Evolutionary conservation across 2,113 vertebrate genomes (phyloP).

Genomic region (Trogon surrucura): DNA sequence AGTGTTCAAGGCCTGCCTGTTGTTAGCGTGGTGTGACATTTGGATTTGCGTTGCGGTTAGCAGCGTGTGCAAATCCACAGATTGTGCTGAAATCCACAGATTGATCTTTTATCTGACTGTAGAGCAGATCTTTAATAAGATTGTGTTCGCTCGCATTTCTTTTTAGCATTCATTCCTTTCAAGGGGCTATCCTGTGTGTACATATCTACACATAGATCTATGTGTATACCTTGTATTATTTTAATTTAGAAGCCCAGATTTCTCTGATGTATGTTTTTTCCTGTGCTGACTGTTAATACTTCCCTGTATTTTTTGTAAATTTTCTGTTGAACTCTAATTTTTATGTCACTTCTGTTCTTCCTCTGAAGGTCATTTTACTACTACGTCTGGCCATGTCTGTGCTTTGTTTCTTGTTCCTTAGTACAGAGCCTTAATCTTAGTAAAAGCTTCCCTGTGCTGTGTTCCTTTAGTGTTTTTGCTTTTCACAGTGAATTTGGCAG

Average conservation of each 20-base stretch:
- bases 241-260: neutral
- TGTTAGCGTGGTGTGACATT: rapidly evolving
- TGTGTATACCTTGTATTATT: neutral
- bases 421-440: neutral
- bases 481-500: neutral
- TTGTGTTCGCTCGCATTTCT: neutral
- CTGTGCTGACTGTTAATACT: neutral
- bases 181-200: neutral
- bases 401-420: neutral
- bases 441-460: neutral
- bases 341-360: neutral
- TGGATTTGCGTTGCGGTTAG: neutral
- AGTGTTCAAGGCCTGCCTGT: neutral
- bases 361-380: neutral
- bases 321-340: neutral
- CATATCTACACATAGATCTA: neutral
- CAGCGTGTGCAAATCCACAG: rapidly evolving
- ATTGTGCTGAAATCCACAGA: neutral
- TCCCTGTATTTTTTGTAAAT: neutral
- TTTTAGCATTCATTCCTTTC: neutral
- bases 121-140: neutral
- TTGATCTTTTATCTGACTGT: neutral
- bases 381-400: neutral
- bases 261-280: neutral
- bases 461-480: neutral